These are phyloP conservation scores for Crotalus viridis DNA, from an alignment of 2,113 vertebrate genomes.

Conservation along the genomic window DNA sequence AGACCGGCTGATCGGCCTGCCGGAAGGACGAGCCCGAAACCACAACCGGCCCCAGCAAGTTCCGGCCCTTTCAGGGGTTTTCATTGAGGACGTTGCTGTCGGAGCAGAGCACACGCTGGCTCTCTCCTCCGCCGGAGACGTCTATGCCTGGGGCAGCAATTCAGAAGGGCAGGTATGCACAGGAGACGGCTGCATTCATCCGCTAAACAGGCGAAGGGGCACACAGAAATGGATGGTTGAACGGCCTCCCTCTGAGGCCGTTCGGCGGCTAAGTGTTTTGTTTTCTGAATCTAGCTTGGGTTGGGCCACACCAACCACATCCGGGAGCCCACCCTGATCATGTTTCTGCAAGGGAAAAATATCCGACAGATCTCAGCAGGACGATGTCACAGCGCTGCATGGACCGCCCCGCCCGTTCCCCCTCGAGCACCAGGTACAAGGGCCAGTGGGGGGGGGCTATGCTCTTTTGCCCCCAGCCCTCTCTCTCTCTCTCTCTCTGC, in stretches of 20 bases:
- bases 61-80: constrained; percentile 73
- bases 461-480: background rate
- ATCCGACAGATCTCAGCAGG: constrained; percentile 80
- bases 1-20: constrained; percentile 83
- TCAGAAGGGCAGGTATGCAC: constrained; percentile 79
- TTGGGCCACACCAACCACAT: constrained; percentile 83
- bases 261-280: background rate
- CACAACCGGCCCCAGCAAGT: constrained; percentile 82
- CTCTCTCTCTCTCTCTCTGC: too few species aligned
- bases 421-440: constrained; percentile 72
- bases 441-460: background rate
- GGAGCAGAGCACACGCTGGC: constrained; percentile 82
- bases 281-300: constrained; percentile 69
- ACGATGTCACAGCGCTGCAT: constrained; percentile 82
- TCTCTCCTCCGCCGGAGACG: constrained; percentile 75
- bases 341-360: constrained; percentile 76
- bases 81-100: constrained; percentile 80
- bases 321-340: constrained; percentile 78
- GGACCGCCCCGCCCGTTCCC: constrained; percentile 74
- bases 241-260: too few species aligned
- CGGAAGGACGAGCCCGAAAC: constrained; percentile 82
- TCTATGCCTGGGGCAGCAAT: constrained; percentile 84
- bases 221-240: rapidly evolving
- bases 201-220: background rate
- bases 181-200: rapidly evolving